A percentile compares a stretch with the other conserved stretches of the same genome.
Evolutionary conservation across 2,888 invertebrate species (phyloP).

Genomic region (Sphinx pinastri): DNA sequence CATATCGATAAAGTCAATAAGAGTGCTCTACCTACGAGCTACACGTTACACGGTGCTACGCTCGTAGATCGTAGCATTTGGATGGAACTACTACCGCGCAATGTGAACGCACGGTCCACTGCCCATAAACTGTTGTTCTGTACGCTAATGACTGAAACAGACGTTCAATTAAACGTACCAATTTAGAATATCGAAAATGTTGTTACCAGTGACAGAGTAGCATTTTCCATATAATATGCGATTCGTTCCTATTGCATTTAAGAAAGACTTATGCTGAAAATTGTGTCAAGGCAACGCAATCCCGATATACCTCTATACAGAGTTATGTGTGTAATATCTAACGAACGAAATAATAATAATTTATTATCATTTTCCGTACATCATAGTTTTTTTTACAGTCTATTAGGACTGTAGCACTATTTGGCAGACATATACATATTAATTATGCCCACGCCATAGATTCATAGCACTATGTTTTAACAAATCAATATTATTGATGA

Average conservation of each 20-base stretch:
- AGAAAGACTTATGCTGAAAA: not conserved
- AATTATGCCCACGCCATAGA: too few relatives aligned
- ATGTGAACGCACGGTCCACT: conserved; percentile 46
- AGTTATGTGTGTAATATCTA: too few relatives aligned
- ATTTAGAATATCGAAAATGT: conserved; percentile 63
- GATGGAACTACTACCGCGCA: conserved; percentile 36
- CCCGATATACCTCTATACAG: too few relatives aligned
- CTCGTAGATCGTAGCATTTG: conserved; percentile 42
- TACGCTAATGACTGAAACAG: conserved; percentile 71
- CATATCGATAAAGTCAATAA: not conserved
- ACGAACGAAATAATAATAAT: too few relatives aligned
- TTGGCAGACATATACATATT: too few relatives aligned
- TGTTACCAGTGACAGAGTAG: conserved; percentile 44
- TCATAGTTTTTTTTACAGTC: too few relatives aligned
- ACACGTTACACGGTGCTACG: conserved; percentile 39
- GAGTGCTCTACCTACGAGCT: conserved; percentile 30
- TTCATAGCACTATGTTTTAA: too few relatives aligned
- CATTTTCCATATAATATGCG: conserved; percentile 17
- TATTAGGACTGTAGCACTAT: too few relatives aligned
- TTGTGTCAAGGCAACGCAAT: too few relatives aligned
- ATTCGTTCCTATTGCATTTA: not conserved
- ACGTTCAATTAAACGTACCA: conserved; percentile 77
- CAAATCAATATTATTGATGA: too few relatives aligned
- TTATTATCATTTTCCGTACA: too few relatives aligned
- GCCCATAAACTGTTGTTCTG: conserved; percentile 73